Base-by-base conservation (phyloP, 2,888 invertebrate species). In the Scotopteryx bipunctaria region DNA sequence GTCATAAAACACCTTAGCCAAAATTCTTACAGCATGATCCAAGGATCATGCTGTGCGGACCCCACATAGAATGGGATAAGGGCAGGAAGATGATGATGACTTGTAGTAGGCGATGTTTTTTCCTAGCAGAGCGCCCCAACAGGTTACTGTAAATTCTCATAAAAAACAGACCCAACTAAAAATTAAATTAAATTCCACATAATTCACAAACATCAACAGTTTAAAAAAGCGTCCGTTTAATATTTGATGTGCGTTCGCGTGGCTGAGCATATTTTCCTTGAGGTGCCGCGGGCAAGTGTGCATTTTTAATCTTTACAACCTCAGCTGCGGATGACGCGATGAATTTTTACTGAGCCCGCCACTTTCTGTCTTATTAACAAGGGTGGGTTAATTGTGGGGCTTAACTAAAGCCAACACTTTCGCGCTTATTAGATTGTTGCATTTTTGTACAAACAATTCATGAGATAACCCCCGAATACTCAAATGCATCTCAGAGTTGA, bases 261-360 rank as follows among this genome's bases (percentile, higher is more conserved):
- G 64, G 71, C 62, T 73, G 64, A 76, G 77, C 81, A 81, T 41
- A 73, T 82, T 86, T 87, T 87, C 83, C 85, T 86, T 81, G 78
- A 83, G 84, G 83, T 81, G 70, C 68, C 69, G 69, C 63, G 64
- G 73, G 61, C 76, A 72, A 70, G 82, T 85, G 87, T 87, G 86
- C 87, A 86, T 86, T 79, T 87, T 88, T 88, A 88, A 88, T 86
- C 80, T 86, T 87, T 78, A 88, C 80, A 72, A 64, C 81, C 80
- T 73, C 75, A 69, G 69, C 71, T 67, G 68, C 61, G 73, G 79
- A 84, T 85, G 87, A 83, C 84, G 78, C 71, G 69, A 59, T 87
- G 83, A 88, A 87, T 86, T 86, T 88, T 88, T 86, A 87, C 81
- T 84, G 81, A 86, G 77, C 66, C 64, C 51, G 58, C 73, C 74